Conservation (phyloP, 1,140 invertebrate genomes). For the Acromyrmex echinatior region DNA sequence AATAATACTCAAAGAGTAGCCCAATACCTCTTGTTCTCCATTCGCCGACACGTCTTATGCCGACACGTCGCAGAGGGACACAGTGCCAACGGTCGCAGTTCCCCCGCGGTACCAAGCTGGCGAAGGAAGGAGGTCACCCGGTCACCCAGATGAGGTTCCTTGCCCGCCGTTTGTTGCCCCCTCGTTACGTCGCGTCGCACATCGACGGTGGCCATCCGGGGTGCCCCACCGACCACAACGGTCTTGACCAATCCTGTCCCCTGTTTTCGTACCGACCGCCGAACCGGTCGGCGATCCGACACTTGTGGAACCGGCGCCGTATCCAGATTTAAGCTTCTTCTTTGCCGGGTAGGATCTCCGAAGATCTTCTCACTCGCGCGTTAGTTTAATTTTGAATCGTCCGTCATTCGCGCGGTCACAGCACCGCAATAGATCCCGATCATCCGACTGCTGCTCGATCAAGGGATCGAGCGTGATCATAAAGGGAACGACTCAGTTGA, state of each 20-base stretch:
- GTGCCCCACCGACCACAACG: conserved; percentile 74
- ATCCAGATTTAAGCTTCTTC: conserved; percentile 84
- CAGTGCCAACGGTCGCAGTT: conserved; percentile 27
- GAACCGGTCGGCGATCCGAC: conserved; percentile 78
- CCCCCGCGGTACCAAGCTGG: conserved; percentile 65
- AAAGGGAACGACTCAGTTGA: neutral
- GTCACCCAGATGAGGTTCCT: conserved; percentile 86
- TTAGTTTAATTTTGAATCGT: conserved; percentile 46
- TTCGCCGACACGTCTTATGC: neutral
- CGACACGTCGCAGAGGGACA: conserved; percentile 18
- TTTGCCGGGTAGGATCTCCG: conserved; percentile 81
- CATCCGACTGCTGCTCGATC: conserved; percentile 50
- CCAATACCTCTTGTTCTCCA: conserved; percentile 1
- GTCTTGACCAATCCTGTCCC: conserved; percentile 81
- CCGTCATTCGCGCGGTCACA: conserved; percentile 25
- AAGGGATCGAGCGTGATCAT: conserved; percentile 42
- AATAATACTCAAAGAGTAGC: conserved; percentile 1
- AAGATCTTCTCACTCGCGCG: conserved; percentile 50
- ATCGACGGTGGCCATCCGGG: conserved; percentile 63
- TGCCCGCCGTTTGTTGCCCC: conserved; percentile 77
- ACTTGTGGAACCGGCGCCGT: conserved; percentile 77
- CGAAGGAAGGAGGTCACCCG: conserved; percentile 84
- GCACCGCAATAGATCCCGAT: conserved; percentile 18
- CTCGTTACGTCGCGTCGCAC: conserved; percentile 70
- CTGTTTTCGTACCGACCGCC: conserved; percentile 77